These are phyloP conservation scores for Ormia ochracea DNA, from an alignment of 2,888 invertebrate species.

Conservation along the genomic window DNA sequence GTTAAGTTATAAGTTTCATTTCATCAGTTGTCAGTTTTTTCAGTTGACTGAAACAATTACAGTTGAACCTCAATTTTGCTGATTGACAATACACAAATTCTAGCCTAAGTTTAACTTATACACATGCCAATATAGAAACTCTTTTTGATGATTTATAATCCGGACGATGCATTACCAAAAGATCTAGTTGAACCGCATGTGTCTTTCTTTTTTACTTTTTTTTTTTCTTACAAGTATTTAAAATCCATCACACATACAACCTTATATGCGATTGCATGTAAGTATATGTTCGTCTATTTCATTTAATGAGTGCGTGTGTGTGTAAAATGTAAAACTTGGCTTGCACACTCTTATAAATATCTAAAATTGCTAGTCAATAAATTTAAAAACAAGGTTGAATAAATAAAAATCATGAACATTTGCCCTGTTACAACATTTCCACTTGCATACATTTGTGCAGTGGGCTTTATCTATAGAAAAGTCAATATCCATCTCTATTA, in stretches of 20 bases:
- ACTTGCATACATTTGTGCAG: background rate
- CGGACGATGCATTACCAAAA: too few species aligned
- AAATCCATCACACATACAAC: background rate
- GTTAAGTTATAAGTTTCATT: constrained; percentile 18
- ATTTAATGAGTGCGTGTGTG: background rate
- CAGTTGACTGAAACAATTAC: constrained; percentile 36
- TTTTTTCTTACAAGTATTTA: too few species aligned
- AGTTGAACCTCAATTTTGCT: too few species aligned
- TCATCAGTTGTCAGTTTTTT: constrained; percentile 22
- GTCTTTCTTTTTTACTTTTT: too few species aligned
- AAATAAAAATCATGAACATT: constrained; percentile 64
- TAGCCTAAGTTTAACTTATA: too few species aligned
- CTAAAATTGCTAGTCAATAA: constrained; percentile 45
- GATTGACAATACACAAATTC: too few species aligned
- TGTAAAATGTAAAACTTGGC: constrained; percentile 31
- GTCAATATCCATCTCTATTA: background rate
- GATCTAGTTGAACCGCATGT: too few species aligned
- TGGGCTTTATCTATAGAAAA: background rate
- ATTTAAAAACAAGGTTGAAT: constrained; percentile 62
- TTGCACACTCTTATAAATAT: constrained; percentile 33
- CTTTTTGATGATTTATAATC: too few species aligned
- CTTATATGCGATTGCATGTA: background rate
- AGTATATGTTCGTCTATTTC: background rate
- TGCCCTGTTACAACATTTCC: constrained; percentile 31
- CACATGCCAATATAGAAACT: too few species aligned